Evolutionary conservation across 2,888 invertebrate species (phyloP).

Genomic region (Eumacrocentrus americanus): DNA sequence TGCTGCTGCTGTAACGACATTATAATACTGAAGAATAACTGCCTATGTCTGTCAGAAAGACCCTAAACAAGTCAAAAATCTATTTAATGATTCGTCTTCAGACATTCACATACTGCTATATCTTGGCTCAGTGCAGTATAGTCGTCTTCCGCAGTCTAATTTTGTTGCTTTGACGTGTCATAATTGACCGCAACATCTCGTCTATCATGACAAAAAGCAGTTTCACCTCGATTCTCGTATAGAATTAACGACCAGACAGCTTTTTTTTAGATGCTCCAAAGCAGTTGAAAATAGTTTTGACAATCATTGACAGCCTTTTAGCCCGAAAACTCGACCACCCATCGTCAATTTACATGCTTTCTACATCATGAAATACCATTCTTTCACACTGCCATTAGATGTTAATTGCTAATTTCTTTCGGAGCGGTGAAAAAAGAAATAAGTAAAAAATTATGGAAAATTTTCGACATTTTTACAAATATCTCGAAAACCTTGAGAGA

Average conservation of each 20-base stretch:
- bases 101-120: conserved; percentile 3
- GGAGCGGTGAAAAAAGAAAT: too few relatives aligned
- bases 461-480: too few relatives aligned
- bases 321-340: conserved; percentile 28
- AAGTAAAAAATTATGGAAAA: too few relatives aligned
- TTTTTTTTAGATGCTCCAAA: not conserved
- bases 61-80: not conserved
- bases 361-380: too few relatives aligned
- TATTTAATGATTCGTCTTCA: not conserved
- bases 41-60: too few relatives aligned
- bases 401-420: too few relatives aligned
- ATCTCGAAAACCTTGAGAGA: too few relatives aligned
- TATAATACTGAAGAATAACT: too few relatives aligned
- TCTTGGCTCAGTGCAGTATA: conserved; percentile 5
- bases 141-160: not conserved
- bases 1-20: too few relatives aligned
- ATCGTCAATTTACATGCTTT: conserved; percentile 16
- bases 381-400: too few relatives aligned
- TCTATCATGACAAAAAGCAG: not conserved
- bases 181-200: conserved; percentile 10
- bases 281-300: conserved; percentile 42
- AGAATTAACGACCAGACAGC: not conserved
- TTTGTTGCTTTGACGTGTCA: conserved; percentile 14
- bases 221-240: not conserved
- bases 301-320: conserved; percentile 48